A percentile compares a stretch with the other conserved stretches of the same genome.
phyloP scores from a whole-genome alignment of 2,113 vertebrate species.

The Martes martes region DNA sequence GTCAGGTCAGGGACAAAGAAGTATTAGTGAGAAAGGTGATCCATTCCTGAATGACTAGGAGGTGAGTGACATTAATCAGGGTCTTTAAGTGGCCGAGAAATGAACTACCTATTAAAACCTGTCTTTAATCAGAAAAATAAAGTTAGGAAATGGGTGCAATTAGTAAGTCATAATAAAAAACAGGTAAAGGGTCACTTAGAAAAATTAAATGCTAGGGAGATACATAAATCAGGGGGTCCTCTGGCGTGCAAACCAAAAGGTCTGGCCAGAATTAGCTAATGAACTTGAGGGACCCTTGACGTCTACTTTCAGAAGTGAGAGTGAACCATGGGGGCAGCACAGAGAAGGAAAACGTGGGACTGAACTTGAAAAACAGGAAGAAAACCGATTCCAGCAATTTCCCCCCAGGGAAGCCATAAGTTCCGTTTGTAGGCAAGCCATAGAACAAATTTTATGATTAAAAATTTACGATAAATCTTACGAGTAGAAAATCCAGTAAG shows the following conservation, averaged over 20 bases:
- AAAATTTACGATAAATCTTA: slow-evolving; percentile 75
- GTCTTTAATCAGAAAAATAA: slow-evolving; percentile 77
- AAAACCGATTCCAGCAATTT: neutral
- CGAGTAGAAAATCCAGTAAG: slow-evolving; percentile 68
- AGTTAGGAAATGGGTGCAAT: slow-evolving; percentile 73
- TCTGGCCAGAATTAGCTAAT: slow-evolving; percentile 71
- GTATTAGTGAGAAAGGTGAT: slow-evolving; percentile 22
- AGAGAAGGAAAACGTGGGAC: neutral
- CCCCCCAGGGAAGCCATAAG: slow-evolving; percentile 43
- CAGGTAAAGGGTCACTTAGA: slow-evolving; percentile 78
- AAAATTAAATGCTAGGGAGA: slow-evolving; percentile 69
- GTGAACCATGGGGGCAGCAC: fast-evolving
- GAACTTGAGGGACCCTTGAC: slow-evolving; percentile 53
- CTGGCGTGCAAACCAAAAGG: neutral
- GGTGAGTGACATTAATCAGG: slow-evolving; percentile 60
- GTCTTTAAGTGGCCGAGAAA: slow-evolving; percentile 58
- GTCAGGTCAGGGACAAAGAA: neutral
- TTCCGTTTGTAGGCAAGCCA: slow-evolving; percentile 46
- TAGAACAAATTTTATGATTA: slow-evolving; percentile 68
- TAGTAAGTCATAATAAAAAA: slow-evolving; percentile 77
- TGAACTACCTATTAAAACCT: slow-evolving; percentile 71
- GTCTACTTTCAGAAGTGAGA: slow-evolving; percentile 10
- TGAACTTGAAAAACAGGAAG: slow-evolving; percentile 24
- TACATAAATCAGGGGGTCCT: slow-evolving; percentile 65
- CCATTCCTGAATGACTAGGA: slow-evolving; percentile 46